Base-by-base conservation (phyloP, 2,797 vertebrate genomes). In the Sebastes cheni region DNA sequence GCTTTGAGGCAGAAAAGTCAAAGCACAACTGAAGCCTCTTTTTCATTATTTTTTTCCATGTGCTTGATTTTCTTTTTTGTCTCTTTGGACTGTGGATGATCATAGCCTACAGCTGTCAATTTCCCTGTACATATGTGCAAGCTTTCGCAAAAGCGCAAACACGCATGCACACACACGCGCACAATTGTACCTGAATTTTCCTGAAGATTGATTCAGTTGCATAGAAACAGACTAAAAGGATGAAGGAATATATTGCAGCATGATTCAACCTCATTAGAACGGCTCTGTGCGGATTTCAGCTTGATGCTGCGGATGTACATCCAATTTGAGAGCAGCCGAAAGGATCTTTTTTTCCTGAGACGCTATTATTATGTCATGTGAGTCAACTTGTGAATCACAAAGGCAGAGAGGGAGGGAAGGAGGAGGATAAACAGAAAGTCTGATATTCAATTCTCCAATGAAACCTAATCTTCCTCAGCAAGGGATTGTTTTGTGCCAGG, bases 401-500 rank as follows among this genome's bases (percentile, higher is more conserved):
- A 87, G 61, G 80, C 6, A 59, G 58, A 79, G 13, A 76, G 54
- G 36, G 58, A 50, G 55, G 25, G 52, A 76, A 54, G 32, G 60
- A 80, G 64, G 54, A 73, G 36, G 56, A 84, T 69, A 79, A 87
- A 88, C 72, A 89, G 74, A 66, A 72, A 86, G 77, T 62, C 82
- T 85, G 52, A 86, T 86, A 89, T 91, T 90, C 59, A 91, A 89
- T 91, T 93, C 87, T 87, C 81, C 64, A 72, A 62, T 82, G 76
- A 86, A 80, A 74, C 58, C 73, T 89, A 87, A 92, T 91, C 83
- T 79, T 66, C 62, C 83, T 68, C 86, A 77, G 81, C 79, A 32
- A 85, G 90, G 83, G 89, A 90, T 74, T 88, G 80, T 78, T 89
- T 86, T 91, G 66, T 75, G 70, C 72, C 88, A 89, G 72, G 85